Conservation (phyloP, 2,888 invertebrate species). For the Amiota minor region DNA sequence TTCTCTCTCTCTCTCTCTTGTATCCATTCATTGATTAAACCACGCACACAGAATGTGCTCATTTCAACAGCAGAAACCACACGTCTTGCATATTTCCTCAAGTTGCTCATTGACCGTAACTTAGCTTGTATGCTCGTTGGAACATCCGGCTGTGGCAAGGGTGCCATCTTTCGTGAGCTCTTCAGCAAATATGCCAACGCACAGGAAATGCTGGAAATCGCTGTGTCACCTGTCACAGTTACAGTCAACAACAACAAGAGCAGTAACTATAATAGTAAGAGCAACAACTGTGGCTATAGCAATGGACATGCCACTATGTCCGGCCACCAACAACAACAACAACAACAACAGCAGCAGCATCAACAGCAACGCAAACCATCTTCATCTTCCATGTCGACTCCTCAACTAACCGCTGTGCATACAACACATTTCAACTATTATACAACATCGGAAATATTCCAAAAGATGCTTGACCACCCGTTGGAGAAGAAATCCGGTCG, state of each 20-base stretch:
- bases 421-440: constrained; percentile 85
- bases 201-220: constrained; percentile 76
- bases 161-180: constrained; percentile 86
- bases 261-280: constrained; percentile 69
- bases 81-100: constrained; percentile 89
- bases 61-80: constrained; percentile 94
- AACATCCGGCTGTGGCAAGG: constrained; percentile 92
- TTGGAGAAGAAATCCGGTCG: constrained; percentile 96
- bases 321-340: constrained; percentile 17
- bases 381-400: constrained; percentile 75
- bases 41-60: constrained; percentile 78
- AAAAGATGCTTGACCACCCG: constrained; percentile 90
- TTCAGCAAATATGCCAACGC: constrained; percentile 71
- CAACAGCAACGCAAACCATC: constrained; percentile 9
- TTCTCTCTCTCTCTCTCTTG: not conserved
- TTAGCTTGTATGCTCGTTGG: constrained; percentile 94
- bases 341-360: constrained; percentile 26
- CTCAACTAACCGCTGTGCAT: constrained; percentile 61
- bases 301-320: not conserved
- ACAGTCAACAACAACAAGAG: constrained; percentile 79
- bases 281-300: constrained; percentile 32
- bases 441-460: constrained; percentile 92
- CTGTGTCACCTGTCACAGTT: constrained; percentile 77
- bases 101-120: constrained; percentile 83
- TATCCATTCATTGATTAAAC: constrained; percentile 17